Base-by-base conservation (phyloP, 2,113 vertebrate species). In the Hystrix cristata region DNA sequence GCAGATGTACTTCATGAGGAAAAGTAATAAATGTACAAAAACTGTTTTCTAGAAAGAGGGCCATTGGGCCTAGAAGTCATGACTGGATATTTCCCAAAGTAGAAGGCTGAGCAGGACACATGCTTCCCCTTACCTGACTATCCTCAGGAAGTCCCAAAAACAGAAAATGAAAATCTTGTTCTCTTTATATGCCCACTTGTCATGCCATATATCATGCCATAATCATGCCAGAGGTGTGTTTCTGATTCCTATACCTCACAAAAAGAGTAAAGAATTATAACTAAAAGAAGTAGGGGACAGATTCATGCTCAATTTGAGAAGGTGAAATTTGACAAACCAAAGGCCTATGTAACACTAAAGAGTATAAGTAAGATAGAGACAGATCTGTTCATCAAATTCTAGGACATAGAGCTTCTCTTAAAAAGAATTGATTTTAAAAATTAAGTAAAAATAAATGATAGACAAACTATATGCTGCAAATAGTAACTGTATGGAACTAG, bases 21-120 rank as follows among this genome's bases (percentile, higher is more conserved):
- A 82, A 72, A 59, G 10, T 14, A 91, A 91, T 18, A 79, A 4
- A 65, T 90, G 79, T 67, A 0, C 19, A 88, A 43, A 74, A 80
- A 29, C 3, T 57, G 7, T 76, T 48, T 74, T 95, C 31, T n/a
- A 71, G 72, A 85, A 97, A 93, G 65, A 95, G 4, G 19, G 19
- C 6, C 23, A n/a, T 71, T 64, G 21, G 13, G 29, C 78, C 29
- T 31, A 51, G 48, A 84, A 67, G 16, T 27, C 15, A 67, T 29
- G 31, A 6, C 62, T 83, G 43, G 53, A 43, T 19, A 1, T 94
- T 86, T 87, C n/a, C 53, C 51, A 0, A 93, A 57, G 38, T 51
- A 3, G 13, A 57, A 34, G 7, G 38, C 34, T 71, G n/a, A 76
- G 38, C 1, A 64, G 14, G 67, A 93, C 16, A 76, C 27, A 10